Evolutionary conservation across 1,140 invertebrate species (phyloP).

Genomic region (Ectropis grisescens): DNA sequence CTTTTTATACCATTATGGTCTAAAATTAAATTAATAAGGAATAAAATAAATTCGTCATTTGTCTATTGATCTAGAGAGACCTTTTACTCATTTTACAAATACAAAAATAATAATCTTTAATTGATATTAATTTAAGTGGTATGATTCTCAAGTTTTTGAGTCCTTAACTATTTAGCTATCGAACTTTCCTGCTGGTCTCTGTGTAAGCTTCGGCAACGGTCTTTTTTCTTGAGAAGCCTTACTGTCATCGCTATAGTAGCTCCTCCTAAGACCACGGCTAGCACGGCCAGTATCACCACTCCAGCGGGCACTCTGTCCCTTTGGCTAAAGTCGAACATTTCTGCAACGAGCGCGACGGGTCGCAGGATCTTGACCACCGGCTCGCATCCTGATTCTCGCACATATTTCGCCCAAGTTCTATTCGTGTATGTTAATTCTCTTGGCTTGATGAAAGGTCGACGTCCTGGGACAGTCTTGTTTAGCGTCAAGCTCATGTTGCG

Average conservation of each 20-base stretch:
- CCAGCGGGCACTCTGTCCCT: slow-evolving; percentile 17
- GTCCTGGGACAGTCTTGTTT: slow-evolving; percentile 66
- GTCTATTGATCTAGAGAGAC: no score
- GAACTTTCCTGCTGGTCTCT: no score
- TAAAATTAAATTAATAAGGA: no score
- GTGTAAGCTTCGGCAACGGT: slow-evolving; percentile 21
- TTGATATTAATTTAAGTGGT: no score
- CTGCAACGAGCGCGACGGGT: slow-evolving; percentile 43
- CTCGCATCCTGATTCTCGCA: slow-evolving; percentile 77
- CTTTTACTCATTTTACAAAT: no score
- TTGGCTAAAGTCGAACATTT: slow-evolving; percentile 20
- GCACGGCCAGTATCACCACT: slow-evolving; percentile 21
- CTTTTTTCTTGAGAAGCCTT: slow-evolving; percentile 30
- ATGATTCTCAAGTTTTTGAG: no score
- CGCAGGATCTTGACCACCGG: slow-evolving; percentile 63
- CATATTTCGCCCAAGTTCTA: slow-evolving; percentile 80
- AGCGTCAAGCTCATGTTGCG: slow-evolving; percentile 60
- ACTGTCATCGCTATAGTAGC: slow-evolving; percentile 42
- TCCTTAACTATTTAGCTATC: no score
- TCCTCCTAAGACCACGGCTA: slow-evolving; percentile 33
- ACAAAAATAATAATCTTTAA: no score
- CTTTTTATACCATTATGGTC: no score
- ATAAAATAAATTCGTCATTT: no score
- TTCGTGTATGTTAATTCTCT: slow-evolving; percentile 71
- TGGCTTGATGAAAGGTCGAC: slow-evolving; percentile 71